Percentiles rank a stretch among this genome's conserved stretches.
These are phyloP conservation scores for Mamestra brassicae DNA, from an alignment of 2,888 invertebrate species.

Conservation along the genomic window DNA sequence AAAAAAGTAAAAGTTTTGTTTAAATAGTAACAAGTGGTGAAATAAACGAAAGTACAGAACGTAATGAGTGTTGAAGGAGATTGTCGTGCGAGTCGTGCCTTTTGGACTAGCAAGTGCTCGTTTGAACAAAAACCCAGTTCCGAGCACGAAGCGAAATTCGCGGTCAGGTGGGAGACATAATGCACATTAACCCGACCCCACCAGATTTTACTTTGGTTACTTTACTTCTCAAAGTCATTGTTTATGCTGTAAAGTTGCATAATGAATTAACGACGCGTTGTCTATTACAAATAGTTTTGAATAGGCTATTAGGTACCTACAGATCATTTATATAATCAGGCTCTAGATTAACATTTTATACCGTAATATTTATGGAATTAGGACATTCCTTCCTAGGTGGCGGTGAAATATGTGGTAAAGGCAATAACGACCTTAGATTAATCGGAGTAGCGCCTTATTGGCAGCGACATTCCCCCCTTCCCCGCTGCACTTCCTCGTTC, in stretches of 20 bases:
- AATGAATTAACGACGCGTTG: slow-evolving; percentile 41
- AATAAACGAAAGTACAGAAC: slow-evolving; percentile 71
- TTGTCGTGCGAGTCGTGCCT: slow-evolving; percentile 63
- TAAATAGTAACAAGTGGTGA: slow-evolving; percentile 71
- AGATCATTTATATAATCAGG: slow-evolving; percentile 22
- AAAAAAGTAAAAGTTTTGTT: slow-evolving; percentile 82
- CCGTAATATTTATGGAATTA: slow-evolving; percentile 12
- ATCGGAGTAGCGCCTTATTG: slow-evolving; percentile 55
- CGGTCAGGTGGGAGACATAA: slow-evolving; percentile 70
- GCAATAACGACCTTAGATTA: slow-evolving; percentile 50
- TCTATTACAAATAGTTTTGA: slow-evolving; percentile 22
- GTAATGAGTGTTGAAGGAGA: slow-evolving; percentile 61
- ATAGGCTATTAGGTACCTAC: slow-evolving; percentile 17
- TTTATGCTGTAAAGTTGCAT: slow-evolving; percentile 36
- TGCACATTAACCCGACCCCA: slow-evolving; percentile 51
- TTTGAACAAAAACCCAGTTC: slow-evolving; percentile 73
- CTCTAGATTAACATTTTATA: not conserved
- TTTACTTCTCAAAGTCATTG: slow-evolving; percentile 38
- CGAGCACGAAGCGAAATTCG: slow-evolving; percentile 73
- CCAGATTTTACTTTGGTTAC: slow-evolving; percentile 39
- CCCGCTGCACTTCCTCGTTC: slow-evolving; percentile 63
- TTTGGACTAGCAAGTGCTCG: slow-evolving; percentile 59
- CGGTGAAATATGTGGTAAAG: slow-evolving; percentile 34
- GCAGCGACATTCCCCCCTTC: slow-evolving; percentile 44
- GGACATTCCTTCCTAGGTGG: slow-evolving; percentile 3